phyloP scores from a whole-genome alignment of 2,113 vertebrate genomes.

The Arvicanthis niloticus region DNA sequence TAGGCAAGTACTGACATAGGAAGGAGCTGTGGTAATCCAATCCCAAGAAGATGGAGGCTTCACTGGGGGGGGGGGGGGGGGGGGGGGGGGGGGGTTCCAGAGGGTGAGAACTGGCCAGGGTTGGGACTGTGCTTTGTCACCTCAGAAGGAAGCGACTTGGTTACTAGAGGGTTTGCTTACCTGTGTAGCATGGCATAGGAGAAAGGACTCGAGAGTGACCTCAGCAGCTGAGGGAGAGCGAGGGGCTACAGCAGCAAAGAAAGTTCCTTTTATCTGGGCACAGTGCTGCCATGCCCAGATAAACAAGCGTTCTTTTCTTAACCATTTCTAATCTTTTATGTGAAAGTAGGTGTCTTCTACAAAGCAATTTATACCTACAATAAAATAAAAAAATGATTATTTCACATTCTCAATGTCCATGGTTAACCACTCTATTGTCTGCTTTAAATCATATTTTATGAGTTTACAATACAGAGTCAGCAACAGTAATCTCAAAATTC shows the following conservation, averaged over 20 bases:
- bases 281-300: not conserved
- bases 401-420: not conserved
- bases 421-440: not conserved
- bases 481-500: not conserved
- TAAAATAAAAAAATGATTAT: slow-evolving; percentile 26
- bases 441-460: not conserved
- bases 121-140: not conserved
- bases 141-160: not conserved
- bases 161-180: not conserved
- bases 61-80: not conserved
- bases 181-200: not conserved
- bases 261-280: not conserved
- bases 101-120: not conserved
- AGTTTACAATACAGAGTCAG: not conserved
- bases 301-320: not conserved
- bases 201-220: not conserved
- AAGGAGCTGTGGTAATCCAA: not conserved
- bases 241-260: not conserved
- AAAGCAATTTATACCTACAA: slow-evolving; percentile 22
- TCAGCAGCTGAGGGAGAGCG: not conserved
- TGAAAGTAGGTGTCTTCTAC: not conserved
- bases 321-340: not conserved
- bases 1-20: not conserved
- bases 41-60: not conserved
- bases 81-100: not conserved